Conservation (phyloP, 2,888 invertebrate genomes). For the Brenthis hecate region DNA sequence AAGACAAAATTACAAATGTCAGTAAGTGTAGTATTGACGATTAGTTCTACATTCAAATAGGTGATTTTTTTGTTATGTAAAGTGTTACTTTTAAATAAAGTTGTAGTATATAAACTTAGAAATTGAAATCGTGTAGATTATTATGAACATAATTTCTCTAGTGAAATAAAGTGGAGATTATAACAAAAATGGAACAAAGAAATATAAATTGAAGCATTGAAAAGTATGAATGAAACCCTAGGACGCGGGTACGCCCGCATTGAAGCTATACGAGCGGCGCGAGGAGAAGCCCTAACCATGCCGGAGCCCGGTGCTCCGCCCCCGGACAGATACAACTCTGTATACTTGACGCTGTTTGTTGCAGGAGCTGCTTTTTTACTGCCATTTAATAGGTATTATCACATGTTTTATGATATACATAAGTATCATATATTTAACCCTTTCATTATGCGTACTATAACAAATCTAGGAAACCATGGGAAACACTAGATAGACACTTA, state of each 20-base stretch:
- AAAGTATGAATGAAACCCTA: slow-evolving; percentile 84
- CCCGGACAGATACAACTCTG: slow-evolving; percentile 86
- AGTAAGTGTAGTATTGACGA: neutral
- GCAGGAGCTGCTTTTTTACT: slow-evolving; percentile 95
- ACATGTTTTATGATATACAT: neutral
- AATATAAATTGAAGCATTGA: slow-evolving; percentile 30
- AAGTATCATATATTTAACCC: neutral
- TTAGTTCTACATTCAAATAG: neutral
- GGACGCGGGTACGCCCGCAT: slow-evolving; percentile 86
- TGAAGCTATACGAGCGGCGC: slow-evolving; percentile 80
- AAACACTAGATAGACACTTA: neutral
- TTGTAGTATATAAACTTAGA: too few species aligned
- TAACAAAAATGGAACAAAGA: slow-evolving; percentile 23
- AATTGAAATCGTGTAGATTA: too few species aligned
- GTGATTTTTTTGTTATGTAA: neutral
- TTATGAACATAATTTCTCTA: neutral
- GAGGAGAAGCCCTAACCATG: slow-evolving; percentile 66
- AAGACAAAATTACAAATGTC: slow-evolving; percentile 8
- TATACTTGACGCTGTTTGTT: slow-evolving; percentile 89
- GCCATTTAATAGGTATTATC: slow-evolving; percentile 92
- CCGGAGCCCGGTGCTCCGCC: slow-evolving; percentile 84
- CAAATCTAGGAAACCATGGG: neutral
- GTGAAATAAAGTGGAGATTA: slow-evolving; percentile 15
- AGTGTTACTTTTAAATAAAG: too few species aligned
- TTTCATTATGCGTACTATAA: neutral